phyloP scores from a whole-genome alignment of 2,797 vertebrate species.

The Meda fulgida region DNA sequence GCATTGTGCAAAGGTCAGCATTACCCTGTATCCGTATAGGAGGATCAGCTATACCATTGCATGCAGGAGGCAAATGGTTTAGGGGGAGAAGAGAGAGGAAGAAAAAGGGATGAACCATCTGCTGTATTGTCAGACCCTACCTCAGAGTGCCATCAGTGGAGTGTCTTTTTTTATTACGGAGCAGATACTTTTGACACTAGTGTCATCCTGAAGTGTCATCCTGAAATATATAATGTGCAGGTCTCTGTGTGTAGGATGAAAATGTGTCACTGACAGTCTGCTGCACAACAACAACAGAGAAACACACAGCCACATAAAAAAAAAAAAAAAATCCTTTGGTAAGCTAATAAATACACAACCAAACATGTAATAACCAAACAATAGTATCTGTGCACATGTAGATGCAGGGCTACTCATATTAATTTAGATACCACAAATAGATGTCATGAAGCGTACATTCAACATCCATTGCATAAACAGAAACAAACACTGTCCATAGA shows the following conservation, averaged over 20 bases:
- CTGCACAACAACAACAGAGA: conserved; percentile 8
- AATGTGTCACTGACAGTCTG: conserved; percentile 31
- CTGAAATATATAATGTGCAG: conserved; percentile 19
- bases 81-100: background rate
- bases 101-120: conserved; percentile 30
- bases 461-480: background rate
- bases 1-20: conserved; percentile 19
- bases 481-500: background rate
- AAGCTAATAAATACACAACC: background rate
- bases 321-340: background rate
- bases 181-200: conserved; percentile 37
- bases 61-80: background rate
- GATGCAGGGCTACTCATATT: background rate
- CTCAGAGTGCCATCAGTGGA: conserved; percentile 23
- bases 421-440: background rate
- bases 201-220: conserved; percentile 24
- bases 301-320: background rate
- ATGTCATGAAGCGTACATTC: background rate
- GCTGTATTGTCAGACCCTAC: conserved; percentile 3
- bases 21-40: background rate
- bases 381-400: background rate
- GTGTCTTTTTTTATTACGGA: conserved; percentile 20
- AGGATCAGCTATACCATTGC: background rate
- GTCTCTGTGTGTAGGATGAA: conserved; percentile 38
- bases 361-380: background rate